Percentiles rank a stretch among this genome's conserved stretches.
Evolutionary conservation across 2,888 invertebrate genomes (phyloP).

Genomic region (Apomyelois bistriatella): DNA sequence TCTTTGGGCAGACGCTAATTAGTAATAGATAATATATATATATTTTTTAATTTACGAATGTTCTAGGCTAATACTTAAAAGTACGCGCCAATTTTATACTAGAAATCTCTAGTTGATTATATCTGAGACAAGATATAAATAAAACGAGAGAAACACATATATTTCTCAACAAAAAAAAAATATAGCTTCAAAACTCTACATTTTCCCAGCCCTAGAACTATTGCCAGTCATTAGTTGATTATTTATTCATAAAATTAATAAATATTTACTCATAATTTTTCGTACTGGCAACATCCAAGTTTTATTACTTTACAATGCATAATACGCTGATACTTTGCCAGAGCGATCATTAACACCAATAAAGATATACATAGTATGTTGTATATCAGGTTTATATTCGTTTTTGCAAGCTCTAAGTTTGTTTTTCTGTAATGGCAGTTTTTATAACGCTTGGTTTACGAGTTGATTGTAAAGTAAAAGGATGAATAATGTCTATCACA

Average conservation of each 20-base stretch:
- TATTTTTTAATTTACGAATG: too few species aligned
- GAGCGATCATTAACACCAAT: slow-evolving; percentile 36
- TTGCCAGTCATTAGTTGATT: slow-evolving; percentile 15
- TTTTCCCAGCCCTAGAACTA: slow-evolving; percentile 5
- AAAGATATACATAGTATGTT: slow-evolving; percentile 39
- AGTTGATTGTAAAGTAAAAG: background rate
- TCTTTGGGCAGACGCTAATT: too few species aligned
- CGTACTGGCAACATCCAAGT: slow-evolving; percentile 34
- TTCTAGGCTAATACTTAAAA: too few species aligned
- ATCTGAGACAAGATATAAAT: too few species aligned
- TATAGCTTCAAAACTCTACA: background rate
- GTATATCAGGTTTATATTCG: slow-evolving; percentile 8
- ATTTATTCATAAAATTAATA: slow-evolving; percentile 24
- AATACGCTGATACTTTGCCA: slow-evolving; percentile 46
- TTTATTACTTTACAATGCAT: slow-evolving; percentile 59
- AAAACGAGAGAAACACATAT: too few species aligned
- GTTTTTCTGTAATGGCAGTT: slow-evolving; percentile 6
- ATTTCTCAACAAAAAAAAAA: too few species aligned
- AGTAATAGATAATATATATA: too few species aligned
- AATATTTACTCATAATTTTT: slow-evolving; percentile 35
- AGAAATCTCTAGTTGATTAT: too few species aligned
- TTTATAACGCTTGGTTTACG: background rate
- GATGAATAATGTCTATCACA: background rate
- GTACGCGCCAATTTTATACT: too few species aligned
- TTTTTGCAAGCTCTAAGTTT: slow-evolving; percentile 8